Percentiles rank a stretch among this genome's conserved stretches.
Evolutionary conservation across 2,797 vertebrate genomes (phyloP).

Genomic region (Danio jaintianensis): DNA sequence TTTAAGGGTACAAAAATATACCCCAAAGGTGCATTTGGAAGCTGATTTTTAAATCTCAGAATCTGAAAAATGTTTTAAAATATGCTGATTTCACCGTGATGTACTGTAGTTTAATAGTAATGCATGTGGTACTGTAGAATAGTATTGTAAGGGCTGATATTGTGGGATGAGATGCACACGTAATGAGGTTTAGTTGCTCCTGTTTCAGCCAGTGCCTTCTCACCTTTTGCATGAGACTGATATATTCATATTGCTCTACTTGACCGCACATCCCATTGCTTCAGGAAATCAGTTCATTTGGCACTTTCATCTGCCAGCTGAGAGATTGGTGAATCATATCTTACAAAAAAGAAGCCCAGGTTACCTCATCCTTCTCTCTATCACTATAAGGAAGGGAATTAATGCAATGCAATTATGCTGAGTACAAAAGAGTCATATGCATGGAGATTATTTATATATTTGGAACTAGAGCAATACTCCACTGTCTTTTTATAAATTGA

Average conservation of each 20-base stretch:
- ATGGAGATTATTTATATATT: conserved; percentile 56
- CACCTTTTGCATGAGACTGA: conserved; percentile 53
- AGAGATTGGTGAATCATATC: background rate
- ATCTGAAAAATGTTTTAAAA: background rate
- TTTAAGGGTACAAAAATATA: too few species aligned
- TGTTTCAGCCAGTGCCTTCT: conserved; percentile 56
- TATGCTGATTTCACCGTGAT: background rate
- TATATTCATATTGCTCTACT: conserved; percentile 13
- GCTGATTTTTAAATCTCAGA: background rate
- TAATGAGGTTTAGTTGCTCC: background rate
- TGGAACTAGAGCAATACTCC: conserved; percentile 71
- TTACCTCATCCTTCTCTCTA: conserved; percentile 7
- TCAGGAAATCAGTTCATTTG: conserved; percentile 30
- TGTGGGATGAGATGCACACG: background rate
- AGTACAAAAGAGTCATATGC: conserved; percentile 56
- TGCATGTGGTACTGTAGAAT: conserved; percentile 18
- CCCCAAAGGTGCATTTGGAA: background rate
- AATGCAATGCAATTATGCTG: conserved; percentile 69
- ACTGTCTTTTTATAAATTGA: conserved; percentile 51
- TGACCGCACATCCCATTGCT: background rate
- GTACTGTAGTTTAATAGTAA: background rate
- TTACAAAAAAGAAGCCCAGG: background rate
- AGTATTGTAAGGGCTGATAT: conserved; percentile 22
- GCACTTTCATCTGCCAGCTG: conserved; percentile 3
- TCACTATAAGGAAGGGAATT: conserved; percentile 63